A percentile compares a stretch with the other conserved stretches of the same genome.
These are phyloP conservation scores for Stichodactyla mertensii DNA, from an alignment of 64 coral and sea anemone genomes.

Conservation along the genomic window DNA sequence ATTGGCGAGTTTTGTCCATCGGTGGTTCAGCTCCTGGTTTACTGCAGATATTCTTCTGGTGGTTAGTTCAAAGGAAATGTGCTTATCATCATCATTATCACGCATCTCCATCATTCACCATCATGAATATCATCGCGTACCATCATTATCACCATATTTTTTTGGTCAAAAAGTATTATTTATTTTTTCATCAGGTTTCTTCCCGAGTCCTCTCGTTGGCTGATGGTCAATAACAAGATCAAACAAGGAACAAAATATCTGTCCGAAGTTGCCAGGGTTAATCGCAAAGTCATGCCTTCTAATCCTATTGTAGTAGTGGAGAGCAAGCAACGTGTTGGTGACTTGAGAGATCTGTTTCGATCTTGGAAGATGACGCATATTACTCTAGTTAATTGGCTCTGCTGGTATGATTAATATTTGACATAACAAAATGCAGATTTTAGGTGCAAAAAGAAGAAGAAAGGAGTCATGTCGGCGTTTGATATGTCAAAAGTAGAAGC, in stretches of 20 bases:
- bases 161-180: not conserved
- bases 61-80: not conserved
- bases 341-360: slow-evolving; percentile 45
- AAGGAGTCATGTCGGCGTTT: too few species aligned
- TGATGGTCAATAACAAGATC: slow-evolving; percentile 14
- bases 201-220: slow-evolving; percentile 46
- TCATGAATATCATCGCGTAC: too few species aligned
- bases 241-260: slow-evolving; percentile 25
- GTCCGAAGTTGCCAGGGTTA: slow-evolving; percentile 20
- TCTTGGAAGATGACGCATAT: slow-evolving; percentile 28
- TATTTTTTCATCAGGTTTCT: slow-evolving; percentile 18
- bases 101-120: too few species aligned
- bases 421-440: too few species aligned
- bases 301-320: slow-evolving; percentile 7
- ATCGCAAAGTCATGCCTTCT: slow-evolving; percentile 37
- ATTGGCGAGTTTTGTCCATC: slow-evolving; percentile 61
- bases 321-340: slow-evolving; percentile 26
- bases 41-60: slow-evolving; percentile 11
- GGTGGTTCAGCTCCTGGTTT: slow-evolving; percentile 37
- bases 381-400: slow-evolving; percentile 34
- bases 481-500: too few species aligned
- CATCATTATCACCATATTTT: not conserved
- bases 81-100: too few species aligned
- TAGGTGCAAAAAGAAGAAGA: too few species aligned
- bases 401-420: slow-evolving; percentile 18